These are phyloP conservation scores for Caenorhabditis zanzibari DNA, from an alignment of 2,888 invertebrate species.

Conservation along the genomic window DNA sequence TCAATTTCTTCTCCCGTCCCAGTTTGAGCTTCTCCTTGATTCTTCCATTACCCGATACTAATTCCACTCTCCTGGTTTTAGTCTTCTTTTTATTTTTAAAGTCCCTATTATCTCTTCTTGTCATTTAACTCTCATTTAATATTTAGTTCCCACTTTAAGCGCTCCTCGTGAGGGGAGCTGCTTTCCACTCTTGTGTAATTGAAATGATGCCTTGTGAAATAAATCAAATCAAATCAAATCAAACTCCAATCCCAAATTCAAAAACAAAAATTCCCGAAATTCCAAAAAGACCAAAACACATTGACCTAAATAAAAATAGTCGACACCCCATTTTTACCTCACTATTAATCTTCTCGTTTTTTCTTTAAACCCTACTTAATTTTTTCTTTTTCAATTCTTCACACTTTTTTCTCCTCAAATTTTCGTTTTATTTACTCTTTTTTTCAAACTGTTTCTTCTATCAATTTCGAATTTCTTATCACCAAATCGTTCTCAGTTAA, in stretches of 20 bases:
- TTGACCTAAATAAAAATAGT: neutral
- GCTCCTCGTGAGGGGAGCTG: too few species aligned
- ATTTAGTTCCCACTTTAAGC: too few species aligned
- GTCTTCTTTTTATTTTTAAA: too few species aligned
- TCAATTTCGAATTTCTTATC: constrained; percentile 12
- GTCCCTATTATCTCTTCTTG: too few species aligned
- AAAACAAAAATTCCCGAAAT: neutral
- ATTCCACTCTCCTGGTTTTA: too few species aligned
- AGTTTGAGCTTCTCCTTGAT: too few species aligned
- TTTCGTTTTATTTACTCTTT: neutral
- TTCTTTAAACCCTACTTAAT: neutral
- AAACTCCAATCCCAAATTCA: neutral
- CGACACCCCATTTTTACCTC: neutral
- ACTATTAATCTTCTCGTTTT: neutral
- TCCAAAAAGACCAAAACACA: constrained; percentile 5
- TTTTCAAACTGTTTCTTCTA: constrained; percentile 3
- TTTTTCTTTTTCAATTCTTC: neutral
- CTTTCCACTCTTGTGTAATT: too few species aligned
- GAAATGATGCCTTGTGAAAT: too few species aligned
- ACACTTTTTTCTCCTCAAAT: neutral
- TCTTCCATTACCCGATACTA: too few species aligned
- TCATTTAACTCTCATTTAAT: too few species aligned
- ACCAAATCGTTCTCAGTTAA: neutral
- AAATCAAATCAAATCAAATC: too few species aligned
- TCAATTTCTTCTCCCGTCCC: too few species aligned